Base-by-base conservation (phyloP, 1,140 invertebrate species). In the Drosophila elegans region DNA sequence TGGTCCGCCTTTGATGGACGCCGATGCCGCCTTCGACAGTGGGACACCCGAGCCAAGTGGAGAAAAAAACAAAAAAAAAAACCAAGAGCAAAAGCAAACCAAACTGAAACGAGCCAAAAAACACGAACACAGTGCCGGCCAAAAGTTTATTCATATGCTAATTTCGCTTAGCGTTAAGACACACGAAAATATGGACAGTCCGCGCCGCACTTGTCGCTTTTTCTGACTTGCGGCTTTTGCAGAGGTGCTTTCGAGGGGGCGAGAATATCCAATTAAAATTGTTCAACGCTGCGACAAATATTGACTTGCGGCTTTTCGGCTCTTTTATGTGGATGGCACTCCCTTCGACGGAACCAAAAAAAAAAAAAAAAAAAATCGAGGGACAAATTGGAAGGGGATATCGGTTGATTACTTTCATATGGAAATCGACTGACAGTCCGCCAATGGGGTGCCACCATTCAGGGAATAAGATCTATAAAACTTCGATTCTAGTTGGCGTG, bases 201-300 rank as follows among this genome's bases (percentile, higher is more conserved):
- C n/a, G 46, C 32, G 46, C 32, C 59, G 67, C 75, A 81, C 75
- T 79, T 81, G 83, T 72, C 57, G 57, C 44, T 16, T 21, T 46
- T 39, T 45, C n/a, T 68, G 67, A 69, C 74, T 66, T 80, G 77
- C 39, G 67, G 81, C 78, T 78, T 85, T 52, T 16, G 32, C 29
- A 51, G 29, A 16, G 21, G 11, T 10, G 42, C 73, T 64, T 41
- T 34, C 48, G 51, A 44, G 61, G 66, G 36, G 46, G 34, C 60
- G 67, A 69, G 86, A 75, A 78, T 85, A 85, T 85, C 81, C 81
- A 85, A 85, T 85, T 85, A 85, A 85, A 85, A 85, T 86, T 80
- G 63, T 59, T 80, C 75, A 68, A 56, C 55, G 49, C 74, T 27
- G 67, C 84, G 64, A 82, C 74, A 88, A 79, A 76, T 76, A 76